Evolutionary conservation across 2,113 vertebrate genomes (phyloP).

Genomic region (Bostrychus sinensis): DNA sequence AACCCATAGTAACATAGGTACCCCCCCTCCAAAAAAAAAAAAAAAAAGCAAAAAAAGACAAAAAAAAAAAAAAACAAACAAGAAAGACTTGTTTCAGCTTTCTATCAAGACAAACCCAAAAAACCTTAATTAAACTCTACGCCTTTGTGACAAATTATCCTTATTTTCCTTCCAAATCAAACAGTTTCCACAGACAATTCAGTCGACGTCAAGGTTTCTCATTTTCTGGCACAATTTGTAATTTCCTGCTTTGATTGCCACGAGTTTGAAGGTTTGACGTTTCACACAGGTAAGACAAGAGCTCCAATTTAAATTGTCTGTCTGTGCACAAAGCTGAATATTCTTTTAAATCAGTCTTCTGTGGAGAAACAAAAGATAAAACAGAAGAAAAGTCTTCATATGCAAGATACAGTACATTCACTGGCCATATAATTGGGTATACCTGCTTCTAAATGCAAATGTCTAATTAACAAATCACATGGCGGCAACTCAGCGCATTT

Average conservation of each 20-base stretch:
- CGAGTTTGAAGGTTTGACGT: background rate
- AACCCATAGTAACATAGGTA: no score
- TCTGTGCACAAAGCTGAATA: background rate
- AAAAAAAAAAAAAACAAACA: no score
- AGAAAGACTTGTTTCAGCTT: no score
- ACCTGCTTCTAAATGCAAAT: no score
- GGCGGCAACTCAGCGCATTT: no score
- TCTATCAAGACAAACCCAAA: background rate
- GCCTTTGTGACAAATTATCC: background rate
- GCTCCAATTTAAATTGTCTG: background rate
- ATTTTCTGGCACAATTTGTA: background rate
- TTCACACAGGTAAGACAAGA: background rate
- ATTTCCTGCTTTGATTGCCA: conserved; percentile 5
- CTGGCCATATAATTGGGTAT: background rate
- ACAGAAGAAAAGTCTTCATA: background rate
- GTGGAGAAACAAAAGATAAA: background rate
- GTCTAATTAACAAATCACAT: no score
- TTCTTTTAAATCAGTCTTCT: background rate
- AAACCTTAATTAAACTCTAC: background rate
- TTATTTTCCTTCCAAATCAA: background rate
- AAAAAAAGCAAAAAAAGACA: no score
- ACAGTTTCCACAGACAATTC: background rate
- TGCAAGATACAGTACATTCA: background rate
- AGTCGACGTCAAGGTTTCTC: background rate
- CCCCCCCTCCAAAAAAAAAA: no score